phyloP scores from a whole-genome alignment of 2,113 vertebrate genomes.

The Neopipo cinnamomea region DNA sequence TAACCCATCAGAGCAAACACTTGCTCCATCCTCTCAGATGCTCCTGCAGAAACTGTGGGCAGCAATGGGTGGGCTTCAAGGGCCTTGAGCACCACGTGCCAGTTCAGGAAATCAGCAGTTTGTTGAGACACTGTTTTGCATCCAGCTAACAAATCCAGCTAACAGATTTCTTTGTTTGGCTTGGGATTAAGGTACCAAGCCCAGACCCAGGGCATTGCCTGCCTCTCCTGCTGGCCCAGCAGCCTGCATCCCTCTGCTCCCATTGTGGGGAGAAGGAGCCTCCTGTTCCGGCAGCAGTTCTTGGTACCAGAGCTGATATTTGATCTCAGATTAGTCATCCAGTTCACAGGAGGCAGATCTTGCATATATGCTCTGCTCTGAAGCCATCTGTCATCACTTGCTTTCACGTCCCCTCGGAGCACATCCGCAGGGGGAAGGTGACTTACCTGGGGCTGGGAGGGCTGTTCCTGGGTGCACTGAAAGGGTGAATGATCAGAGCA shows the following conservation, averaged over 20 bases:
- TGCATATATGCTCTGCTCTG: constrained; percentile 37
- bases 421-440: not conserved
- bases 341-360: constrained; percentile 36
- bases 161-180: not conserved
- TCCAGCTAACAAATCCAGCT: not conserved
- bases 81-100: not conserved
- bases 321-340: constrained; percentile 47
- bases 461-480: accelerated
- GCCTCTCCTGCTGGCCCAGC: not conserved
- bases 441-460: constrained; percentile 8
- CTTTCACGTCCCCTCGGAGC: constrained; percentile 22
- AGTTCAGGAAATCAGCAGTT: not conserved
- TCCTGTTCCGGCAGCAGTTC: not conserved
- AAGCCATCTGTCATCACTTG: constrained; percentile 52
- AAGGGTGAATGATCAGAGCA: not conserved
- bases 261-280: not conserved
- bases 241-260: not conserved
- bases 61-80: not conserved
- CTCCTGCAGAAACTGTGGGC: not conserved
- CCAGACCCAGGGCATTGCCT: not conserved
- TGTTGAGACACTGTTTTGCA: not conserved
- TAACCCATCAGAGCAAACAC: not conserved
- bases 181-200: not conserved
- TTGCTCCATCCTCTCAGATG: not conserved
- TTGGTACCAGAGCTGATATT: not conserved